Percentiles rank a stretch among this genome's conserved stretches.
Conservation (phyloP, 2,113 vertebrate species). For the Dipodomys stephensi region DNA sequence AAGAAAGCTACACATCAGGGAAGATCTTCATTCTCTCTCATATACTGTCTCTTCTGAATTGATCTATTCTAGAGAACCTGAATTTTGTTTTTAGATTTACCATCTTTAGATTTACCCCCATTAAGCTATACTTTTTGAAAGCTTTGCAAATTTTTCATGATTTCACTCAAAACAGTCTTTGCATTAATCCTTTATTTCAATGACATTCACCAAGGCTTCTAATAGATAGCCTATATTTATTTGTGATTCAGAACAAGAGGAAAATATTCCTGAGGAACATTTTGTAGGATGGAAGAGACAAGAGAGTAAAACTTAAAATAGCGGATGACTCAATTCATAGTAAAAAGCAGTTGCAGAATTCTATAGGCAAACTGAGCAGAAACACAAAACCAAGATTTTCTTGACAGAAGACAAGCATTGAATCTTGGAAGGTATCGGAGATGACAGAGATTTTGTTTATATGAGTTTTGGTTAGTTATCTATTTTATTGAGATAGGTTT, state of each 20-base stretch:
- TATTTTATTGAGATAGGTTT: constrained; percentile 23
- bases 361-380: background rate
- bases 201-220: background rate
- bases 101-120: background rate
- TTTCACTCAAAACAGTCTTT: background rate
- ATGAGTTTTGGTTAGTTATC: background rate
- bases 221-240: background rate
- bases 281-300: background rate
- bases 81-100: background rate
- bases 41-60: background rate
- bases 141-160: background rate
- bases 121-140: background rate
- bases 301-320: background rate
- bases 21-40: background rate
- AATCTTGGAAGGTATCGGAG: background rate
- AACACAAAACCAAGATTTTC: background rate
- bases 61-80: background rate
- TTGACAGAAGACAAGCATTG: background rate
- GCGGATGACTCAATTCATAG: background rate
- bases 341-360: background rate
- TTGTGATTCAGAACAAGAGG: background rate
- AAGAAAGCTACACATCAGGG: background rate
- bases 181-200: background rate
- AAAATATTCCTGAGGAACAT: background rate
- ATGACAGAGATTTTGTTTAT: background rate